A percentile compares a stretch with the other conserved stretches of the same genome.
phyloP scores from a whole-genome alignment of 2,888 invertebrate species.

The Spialia ferax region DNA sequence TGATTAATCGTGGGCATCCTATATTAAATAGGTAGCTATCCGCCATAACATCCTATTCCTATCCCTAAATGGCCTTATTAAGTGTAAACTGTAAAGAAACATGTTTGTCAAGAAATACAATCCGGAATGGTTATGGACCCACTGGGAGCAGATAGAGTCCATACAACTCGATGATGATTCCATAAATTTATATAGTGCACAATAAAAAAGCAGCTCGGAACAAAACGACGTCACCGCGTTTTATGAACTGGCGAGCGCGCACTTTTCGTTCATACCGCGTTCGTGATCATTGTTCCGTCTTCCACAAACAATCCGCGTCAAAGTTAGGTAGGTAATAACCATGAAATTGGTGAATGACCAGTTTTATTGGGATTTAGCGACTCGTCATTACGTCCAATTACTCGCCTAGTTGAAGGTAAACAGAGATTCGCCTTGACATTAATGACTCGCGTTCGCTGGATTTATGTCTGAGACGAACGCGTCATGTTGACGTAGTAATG shows the following conservation, averaged over 20 bases:
- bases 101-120: conserved; percentile 74
- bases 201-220: conserved; percentile 80
- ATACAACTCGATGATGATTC: conserved; percentile 85
- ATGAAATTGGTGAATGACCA: conserved; percentile 70
- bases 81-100: conserved; percentile 54
- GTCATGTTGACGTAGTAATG: conserved; percentile 61
- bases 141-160: conserved; percentile 77
- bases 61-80: conserved; percentile 14
- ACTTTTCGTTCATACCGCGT: conserved; percentile 50
- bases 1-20: no score
- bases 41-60: no score
- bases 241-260: conserved; percentile 68
- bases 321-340: conserved; percentile 60
- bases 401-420: conserved; percentile 50
- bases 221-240: conserved; percentile 80
- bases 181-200: conserved; percentile 85
- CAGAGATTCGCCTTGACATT: conserved; percentile 70
- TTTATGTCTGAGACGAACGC: conserved; percentile 44
- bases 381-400: conserved; percentile 55
- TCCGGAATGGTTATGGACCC: conserved; percentile 82
- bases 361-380: conserved; percentile 65
- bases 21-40: not conserved
- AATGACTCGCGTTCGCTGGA: conserved; percentile 52
- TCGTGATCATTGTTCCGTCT: conserved; percentile 62
- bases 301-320: conserved; percentile 51